phyloP scores from a whole-genome alignment of 2,113 vertebrate genomes.

The Anseranas semipalmata region DNA sequence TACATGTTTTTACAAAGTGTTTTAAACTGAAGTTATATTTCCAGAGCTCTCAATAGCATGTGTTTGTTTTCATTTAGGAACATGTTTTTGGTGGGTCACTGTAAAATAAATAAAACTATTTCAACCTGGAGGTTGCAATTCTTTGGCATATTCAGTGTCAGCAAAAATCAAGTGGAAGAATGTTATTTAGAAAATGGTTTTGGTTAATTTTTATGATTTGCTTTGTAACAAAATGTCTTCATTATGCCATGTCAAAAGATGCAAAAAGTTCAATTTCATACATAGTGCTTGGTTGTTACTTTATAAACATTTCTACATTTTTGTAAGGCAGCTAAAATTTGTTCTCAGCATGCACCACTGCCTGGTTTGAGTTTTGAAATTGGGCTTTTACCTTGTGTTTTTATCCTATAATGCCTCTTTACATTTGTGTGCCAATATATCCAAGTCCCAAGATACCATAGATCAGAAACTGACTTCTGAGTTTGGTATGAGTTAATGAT shows the following conservation, averaged over 20 bases:
- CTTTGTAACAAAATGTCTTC: not conserved
- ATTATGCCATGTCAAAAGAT: not conserved
- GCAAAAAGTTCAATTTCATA: not conserved
- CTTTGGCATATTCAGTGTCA: not conserved
- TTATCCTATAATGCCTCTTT: not conserved
- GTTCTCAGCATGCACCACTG: fast-evolving
- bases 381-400: not conserved
- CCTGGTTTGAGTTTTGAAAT: not conserved
- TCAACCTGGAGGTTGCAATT: not conserved
- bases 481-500: not conserved
- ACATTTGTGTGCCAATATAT: not conserved
- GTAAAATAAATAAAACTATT: constrained; percentile 11
- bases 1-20: constrained; percentile 15
- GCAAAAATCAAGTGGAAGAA: constrained; percentile 5
- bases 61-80: constrained; percentile 59
- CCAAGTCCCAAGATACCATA: not conserved
- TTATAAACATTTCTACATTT: not conserved
- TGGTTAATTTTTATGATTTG: not conserved
- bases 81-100: not conserved
- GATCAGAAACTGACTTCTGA: not conserved
- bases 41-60: not conserved
- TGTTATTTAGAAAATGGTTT: not conserved
- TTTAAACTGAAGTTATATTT: constrained; percentile 10
- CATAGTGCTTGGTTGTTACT: not conserved
- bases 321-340: not conserved